Base-by-base conservation (phyloP, 1,140 invertebrate genomes). In the Neuroterus valhalla region DNA sequence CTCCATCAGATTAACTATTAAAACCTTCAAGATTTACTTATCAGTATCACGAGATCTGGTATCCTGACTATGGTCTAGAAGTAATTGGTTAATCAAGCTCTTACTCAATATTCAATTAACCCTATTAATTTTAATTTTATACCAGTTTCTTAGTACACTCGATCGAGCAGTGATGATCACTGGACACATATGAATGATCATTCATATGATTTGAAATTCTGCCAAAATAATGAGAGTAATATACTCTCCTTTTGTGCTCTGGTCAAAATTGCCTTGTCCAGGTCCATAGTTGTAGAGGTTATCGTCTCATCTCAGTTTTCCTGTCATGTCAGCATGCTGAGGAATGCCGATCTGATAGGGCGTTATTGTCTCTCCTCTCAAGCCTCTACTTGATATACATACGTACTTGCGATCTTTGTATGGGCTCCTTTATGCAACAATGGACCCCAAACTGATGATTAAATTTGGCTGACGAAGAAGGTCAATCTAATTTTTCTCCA, bases 341-440 rank as follows among this genome's bases (percentile, higher is more conserved):
- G 55, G 71, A 73, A 76, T 67, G 76, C 71, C 71, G 19, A 83
- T 83, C 82, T 77, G 80, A 84, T 83, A 82, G 78, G 69, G 74
- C 26, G 68, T 80, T 78, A 82, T 80, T 80, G 77, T 82, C 73
- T 76, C 66, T 50, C 50, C n/a, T 71, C 70, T 82, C 55, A 68
- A 38, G 42, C 44, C 31, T 68, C 19, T 14, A 50, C 68, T 52
- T 62, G 23, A 50, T 31, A 31, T 62, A 23, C 23, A 70, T 69
- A 69, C 43, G 15, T 21, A 45, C 45, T 73, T 73, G 66, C 45
- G 17, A 50, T 66, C 52, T 48, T 50, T 50, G 23, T n/a, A n/a
- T 72, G 14, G 46, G 38, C 71, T 42, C 66, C 12, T 46, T 62
- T 62, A 23, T 62, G 0, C 55, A 62, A 62, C 55, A 62, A 50